Evolutionary conservation across 2,113 vertebrate species (phyloP).

Genomic region (Antennarius striatus): DNA sequence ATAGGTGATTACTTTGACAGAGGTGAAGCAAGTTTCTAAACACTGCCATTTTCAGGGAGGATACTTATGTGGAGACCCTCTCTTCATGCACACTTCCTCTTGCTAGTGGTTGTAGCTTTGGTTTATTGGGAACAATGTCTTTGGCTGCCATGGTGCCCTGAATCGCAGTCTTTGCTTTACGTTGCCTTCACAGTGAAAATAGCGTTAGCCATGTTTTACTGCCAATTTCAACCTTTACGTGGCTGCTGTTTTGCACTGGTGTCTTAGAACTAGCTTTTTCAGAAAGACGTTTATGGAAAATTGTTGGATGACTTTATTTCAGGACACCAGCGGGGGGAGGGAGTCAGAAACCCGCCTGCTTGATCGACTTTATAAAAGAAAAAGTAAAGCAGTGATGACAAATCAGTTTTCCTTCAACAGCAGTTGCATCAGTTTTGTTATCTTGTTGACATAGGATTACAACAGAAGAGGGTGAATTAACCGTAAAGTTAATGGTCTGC

Average conservation of each 20-base stretch:
- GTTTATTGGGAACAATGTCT: constrained; percentile 76
- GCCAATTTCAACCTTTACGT: constrained; percentile 76
- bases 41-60: constrained; percentile 83
- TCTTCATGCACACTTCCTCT: constrained; percentile 72
- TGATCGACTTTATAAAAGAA: constrained; percentile 19
- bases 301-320: constrained; percentile 46
- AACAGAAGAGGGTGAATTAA: constrained; percentile 54
- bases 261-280: constrained; percentile 66
- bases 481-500: constrained; percentile 82
- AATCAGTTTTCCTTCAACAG: constrained; percentile 51
- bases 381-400: constrained; percentile 48
- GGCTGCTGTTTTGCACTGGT: constrained; percentile 82
- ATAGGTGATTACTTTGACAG: constrained; percentile 32
- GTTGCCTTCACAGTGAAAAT: constrained; percentile 82
- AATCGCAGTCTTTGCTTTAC: constrained; percentile 76
- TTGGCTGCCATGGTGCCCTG: constrained; percentile 71
- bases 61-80: constrained; percentile 58
- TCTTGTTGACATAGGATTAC: constrained; percentile 48
- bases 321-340: constrained; percentile 46
- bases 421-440: constrained; percentile 43
- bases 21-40: constrained; percentile 73
- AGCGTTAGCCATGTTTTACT: constrained; percentile 83
- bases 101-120: constrained; percentile 76
- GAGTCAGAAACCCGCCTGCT: constrained; percentile 33
- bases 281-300: constrained; percentile 30